phyloP scores from a whole-genome alignment of 2,888 invertebrate genomes.

The Metacarcinus magister region DNA sequence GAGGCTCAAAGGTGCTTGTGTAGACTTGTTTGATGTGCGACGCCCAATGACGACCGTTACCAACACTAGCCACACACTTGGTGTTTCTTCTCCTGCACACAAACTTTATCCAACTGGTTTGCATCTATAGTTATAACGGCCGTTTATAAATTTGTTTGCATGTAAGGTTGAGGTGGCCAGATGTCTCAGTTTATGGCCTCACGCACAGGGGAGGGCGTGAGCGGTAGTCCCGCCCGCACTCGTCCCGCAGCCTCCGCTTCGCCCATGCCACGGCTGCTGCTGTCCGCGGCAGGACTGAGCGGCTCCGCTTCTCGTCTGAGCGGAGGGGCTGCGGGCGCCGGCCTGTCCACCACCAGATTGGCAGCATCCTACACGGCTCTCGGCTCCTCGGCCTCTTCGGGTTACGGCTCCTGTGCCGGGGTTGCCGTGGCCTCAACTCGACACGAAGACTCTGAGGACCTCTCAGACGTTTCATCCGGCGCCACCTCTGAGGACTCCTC shows the following conservation, averaged over 20 bases:
- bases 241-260: conserved; percentile 58
- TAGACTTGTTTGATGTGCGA: not conserved
- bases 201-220: conserved; percentile 71
- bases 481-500: conserved; percentile 74
- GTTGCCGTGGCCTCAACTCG: conserved; percentile 60
- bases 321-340: conserved; percentile 58
- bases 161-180: conserved; percentile 19
- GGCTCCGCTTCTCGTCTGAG: conserved; percentile 76
- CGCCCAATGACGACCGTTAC: not conserved
- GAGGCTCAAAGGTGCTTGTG: not conserved
- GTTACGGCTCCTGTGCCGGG: conserved; percentile 74
- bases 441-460: conserved; percentile 79
- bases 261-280: conserved; percentile 75
- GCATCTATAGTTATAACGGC: not conserved
- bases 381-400: conserved; percentile 75
- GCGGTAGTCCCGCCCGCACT: conserved; percentile 73
- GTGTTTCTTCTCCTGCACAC: not conserved
- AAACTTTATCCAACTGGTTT: not conserved
- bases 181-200: conserved; percentile 50
- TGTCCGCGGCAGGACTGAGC: conserved; percentile 69
- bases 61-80: not conserved
- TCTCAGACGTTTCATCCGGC: conserved; percentile 77
- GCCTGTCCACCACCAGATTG: conserved; percentile 59
- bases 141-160: not conserved
- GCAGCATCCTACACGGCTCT: conserved; percentile 71